These are phyloP conservation scores for Danio aesculapii DNA, from an alignment of 2,797 vertebrate species.

Conservation along the genomic window DNA sequence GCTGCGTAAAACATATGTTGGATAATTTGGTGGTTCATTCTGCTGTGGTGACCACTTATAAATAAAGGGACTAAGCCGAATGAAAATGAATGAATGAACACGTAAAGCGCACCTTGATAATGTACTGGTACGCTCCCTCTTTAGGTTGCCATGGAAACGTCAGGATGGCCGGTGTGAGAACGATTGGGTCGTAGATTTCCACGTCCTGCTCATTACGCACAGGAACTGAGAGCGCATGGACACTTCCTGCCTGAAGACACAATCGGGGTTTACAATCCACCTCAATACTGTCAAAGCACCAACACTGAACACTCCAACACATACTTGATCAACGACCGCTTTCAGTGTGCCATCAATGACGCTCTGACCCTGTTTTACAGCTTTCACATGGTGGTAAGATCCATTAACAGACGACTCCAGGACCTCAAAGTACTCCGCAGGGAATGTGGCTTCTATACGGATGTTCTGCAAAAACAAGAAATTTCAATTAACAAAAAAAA, in stretches of 20 bases:
- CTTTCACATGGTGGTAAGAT: constrained; percentile 86
- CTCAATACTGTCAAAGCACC: not conserved
- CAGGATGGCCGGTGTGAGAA: constrained; percentile 88
- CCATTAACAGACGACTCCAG: constrained; percentile 90
- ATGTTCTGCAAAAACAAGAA: constrained; percentile 81
- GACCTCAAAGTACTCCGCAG: constrained; percentile 85
- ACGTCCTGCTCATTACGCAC: constrained; percentile 94
- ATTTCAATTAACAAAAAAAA: not conserved
- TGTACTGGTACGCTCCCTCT: constrained; percentile 91
- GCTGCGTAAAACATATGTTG: too few species aligned
- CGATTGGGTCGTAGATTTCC: constrained; percentile 91
- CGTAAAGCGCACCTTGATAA: constrained; percentile 83
- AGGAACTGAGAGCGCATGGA: constrained; percentile 81
- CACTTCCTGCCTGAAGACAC: constrained; percentile 82
- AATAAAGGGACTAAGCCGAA: too few species aligned
- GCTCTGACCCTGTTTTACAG: constrained; percentile 83
- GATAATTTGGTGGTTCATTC: too few species aligned
- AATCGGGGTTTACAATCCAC: constrained; percentile 39
- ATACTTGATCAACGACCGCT: constrained; percentile 87
- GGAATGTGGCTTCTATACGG: constrained; percentile 82
- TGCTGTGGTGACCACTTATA: too few species aligned
- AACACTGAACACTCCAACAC: not conserved
- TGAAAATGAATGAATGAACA: too few species aligned
- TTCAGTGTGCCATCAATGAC: constrained; percentile 84
- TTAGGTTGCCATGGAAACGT: constrained; percentile 97